These are phyloP conservation scores for Drosophila seguyi DNA, from an alignment of 1,140 invertebrate species.

Conservation along the genomic window DNA sequence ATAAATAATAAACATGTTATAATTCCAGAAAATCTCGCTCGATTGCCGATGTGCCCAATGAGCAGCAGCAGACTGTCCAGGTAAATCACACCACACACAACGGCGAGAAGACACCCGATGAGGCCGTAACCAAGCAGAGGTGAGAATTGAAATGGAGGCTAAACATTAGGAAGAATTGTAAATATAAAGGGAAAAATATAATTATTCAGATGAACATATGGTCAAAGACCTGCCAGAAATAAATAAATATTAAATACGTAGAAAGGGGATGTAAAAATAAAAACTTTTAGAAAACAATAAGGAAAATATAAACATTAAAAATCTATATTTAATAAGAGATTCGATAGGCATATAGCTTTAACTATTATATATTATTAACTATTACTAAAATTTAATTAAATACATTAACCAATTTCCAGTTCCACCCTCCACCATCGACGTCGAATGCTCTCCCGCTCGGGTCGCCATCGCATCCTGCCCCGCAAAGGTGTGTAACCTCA, in stretches of 20 bases:
- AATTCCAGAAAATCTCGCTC: conserved; percentile 62
- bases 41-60: conserved; percentile 56
- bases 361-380: too few species aligned
- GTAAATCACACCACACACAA: conserved; percentile 13
- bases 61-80: conserved; percentile 54
- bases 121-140: conserved; percentile 24
- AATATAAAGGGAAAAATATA: not conserved
- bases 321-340: too few species aligned
- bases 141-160: conserved; percentile 20
- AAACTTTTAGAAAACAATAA: too few species aligned
- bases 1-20: not conserved
- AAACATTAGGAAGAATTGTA: not conserved
- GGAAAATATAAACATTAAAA: too few species aligned
- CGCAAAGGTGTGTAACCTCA: conserved; percentile 67
- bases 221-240: not conserved
- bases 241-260: not conserved
- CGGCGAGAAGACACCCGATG: conserved; percentile 26
- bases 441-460: conserved; percentile 15
- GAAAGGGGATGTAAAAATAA: not conserved
- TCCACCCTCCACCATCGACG: conserved; percentile 24
- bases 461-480: conserved; percentile 45
- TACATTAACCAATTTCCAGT: not conserved
- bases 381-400: too few species aligned
- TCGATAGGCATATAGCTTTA: too few species aligned
- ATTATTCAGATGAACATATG: not conserved